Evolutionary conservation across 2,113 vertebrate species (phyloP).

Genomic region (Serranochromis macrocephalus): DNA sequence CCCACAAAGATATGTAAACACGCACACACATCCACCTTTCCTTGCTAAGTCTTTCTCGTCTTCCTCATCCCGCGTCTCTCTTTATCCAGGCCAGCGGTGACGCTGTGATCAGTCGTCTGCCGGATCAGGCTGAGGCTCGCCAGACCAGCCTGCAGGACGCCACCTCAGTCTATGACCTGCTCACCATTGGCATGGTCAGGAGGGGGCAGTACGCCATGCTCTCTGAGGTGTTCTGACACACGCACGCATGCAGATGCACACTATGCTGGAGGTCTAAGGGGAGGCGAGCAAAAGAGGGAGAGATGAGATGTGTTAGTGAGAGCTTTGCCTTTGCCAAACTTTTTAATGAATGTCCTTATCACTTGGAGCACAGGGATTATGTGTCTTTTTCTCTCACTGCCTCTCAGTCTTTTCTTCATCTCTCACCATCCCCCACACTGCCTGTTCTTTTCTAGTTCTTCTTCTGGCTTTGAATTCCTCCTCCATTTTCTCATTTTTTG

Average conservation of each 20-base stretch:
- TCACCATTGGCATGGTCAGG: slow-evolving; percentile 92
- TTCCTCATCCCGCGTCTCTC: not conserved
- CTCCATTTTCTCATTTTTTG: not conserved
- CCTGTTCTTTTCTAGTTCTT: not conserved
- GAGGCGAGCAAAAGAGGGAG: not conserved
- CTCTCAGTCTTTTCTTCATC: not conserved
- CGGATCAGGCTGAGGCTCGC: slow-evolving; percentile 85
- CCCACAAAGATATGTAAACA: not conserved
- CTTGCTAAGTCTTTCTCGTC: not conserved
- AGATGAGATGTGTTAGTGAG: slow-evolving; percentile 24
- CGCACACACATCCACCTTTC: not conserved
- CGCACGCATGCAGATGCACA: not conserved
- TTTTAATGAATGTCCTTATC: slow-evolving; percentile 47
- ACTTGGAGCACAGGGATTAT: slow-evolving; percentile 20
- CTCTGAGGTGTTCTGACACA: slow-evolving; percentile 80
- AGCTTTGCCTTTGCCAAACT: slow-evolving; percentile 45
- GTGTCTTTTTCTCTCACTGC: not conserved
- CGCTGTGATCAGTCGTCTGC: slow-evolving; percentile 88
- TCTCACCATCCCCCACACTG: not conserved
- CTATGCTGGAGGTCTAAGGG: not conserved
- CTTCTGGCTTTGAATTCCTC: not conserved
- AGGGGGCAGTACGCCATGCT: slow-evolving; percentile 96
- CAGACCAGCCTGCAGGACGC: slow-evolving; percentile 82
- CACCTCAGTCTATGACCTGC: slow-evolving; percentile 88
- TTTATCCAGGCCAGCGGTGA: slow-evolving; percentile 82